Evolutionary conservation across 2,888 invertebrate species (phyloP).

Genomic region (Trachelus stipa): DNA sequence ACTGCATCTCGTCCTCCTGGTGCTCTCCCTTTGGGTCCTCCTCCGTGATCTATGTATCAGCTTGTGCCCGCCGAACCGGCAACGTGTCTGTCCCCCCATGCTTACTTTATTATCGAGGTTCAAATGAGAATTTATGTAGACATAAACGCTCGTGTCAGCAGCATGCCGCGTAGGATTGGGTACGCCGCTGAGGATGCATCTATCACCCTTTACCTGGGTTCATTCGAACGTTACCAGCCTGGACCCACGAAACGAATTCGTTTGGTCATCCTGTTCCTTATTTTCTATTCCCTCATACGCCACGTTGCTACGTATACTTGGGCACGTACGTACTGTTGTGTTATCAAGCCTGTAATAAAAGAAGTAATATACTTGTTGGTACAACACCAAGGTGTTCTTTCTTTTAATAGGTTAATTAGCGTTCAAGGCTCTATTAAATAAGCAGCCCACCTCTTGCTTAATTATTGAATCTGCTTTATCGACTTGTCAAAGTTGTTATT

Average conservation of each 20-base stretch:
- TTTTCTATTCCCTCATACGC: not conserved
- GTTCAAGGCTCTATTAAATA: not conserved
- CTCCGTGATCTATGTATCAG: slow-evolving; percentile 54
- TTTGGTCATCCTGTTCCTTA: not conserved
- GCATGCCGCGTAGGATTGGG: slow-evolving; percentile 48
- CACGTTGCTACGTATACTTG: not conserved
- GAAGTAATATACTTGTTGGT: not conserved
- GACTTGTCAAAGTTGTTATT: not conserved
- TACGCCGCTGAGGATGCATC: slow-evolving; percentile 44
- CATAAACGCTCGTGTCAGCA: slow-evolving; percentile 62
- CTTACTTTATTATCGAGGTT: slow-evolving; percentile 62
- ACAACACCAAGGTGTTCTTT: not conserved
- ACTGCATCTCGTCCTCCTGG: slow-evolving; percentile 25
- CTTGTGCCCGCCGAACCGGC: slow-evolving; percentile 46
- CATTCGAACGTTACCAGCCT: slow-evolving; percentile 1
- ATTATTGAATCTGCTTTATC: not conserved
- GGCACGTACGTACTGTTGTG: not conserved
- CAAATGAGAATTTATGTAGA: slow-evolving; percentile 64
- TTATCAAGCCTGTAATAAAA: not conserved
- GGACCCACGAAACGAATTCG: not conserved
- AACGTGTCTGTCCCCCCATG: slow-evolving; percentile 49
- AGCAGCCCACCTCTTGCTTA: not conserved
- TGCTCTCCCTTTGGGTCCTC: slow-evolving; percentile 11
- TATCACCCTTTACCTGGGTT: slow-evolving; percentile 39
- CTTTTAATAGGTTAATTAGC: not conserved